Conservation (phyloP, 2,113 vertebrate species). For the Pheucticus melanocephalus region DNA sequence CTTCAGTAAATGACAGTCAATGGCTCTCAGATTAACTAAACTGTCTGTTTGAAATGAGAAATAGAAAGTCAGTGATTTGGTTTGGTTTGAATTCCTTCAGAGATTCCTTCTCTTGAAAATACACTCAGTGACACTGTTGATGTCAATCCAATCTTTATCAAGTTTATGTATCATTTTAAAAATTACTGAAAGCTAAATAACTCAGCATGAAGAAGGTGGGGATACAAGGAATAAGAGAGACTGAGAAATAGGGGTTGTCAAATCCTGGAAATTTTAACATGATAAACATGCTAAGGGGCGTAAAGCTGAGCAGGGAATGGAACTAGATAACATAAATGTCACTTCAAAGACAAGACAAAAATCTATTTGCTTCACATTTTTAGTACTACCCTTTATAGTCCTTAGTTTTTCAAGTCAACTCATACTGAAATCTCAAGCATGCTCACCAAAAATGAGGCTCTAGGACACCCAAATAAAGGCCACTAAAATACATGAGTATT, state of each 20-base stretch:
- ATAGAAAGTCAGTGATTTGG: not conserved
- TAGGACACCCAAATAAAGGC: not conserved
- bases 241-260: not conserved
- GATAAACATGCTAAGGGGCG: not conserved
- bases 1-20: not conserved
- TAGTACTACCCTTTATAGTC: not conserved
- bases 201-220: not conserved
- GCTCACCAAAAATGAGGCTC: not conserved
- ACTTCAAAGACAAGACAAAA: not conserved
- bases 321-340: not conserved
- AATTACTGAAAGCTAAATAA: not conserved
- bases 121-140: not conserved
- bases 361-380: not conserved
- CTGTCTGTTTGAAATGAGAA: not conserved
- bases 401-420: not conserved
- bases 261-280: not conserved
- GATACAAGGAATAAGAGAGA: not conserved
- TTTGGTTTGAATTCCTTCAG: not conserved
- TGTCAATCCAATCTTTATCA: not conserved
- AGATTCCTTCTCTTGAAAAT: not conserved
- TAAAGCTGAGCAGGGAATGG: not conserved
- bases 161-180: not conserved
- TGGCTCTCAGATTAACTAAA: not conserved
- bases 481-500: not conserved
- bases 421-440: not conserved